Evolutionary conservation across 53 echinoderm and acorn worm species (phyloP), one percentile per base, ranked within the genome.

Genomic region (Zoroaster sp.): DNA sequence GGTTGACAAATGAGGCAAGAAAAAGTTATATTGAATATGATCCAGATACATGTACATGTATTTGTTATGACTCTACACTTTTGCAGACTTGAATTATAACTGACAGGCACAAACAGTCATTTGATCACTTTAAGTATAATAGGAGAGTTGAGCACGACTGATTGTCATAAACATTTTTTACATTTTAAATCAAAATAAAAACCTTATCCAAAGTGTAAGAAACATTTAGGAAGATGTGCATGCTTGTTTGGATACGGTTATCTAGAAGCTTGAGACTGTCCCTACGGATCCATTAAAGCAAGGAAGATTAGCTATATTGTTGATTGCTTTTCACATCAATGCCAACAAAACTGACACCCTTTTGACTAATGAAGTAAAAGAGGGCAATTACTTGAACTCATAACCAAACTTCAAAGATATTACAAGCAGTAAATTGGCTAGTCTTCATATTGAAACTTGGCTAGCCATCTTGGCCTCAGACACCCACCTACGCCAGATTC

Each of bases 381-480:
- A 7, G 34, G 40, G 37, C 79, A 79, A 79, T 79, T 59, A 79
- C 79, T 63, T 37, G 38, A 59, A 59, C 38, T 59, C 35, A 14
- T 38, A 59, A 39, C 21, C 38, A 74, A 74, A 74, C 74, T n/a
- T 35, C 38, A 10, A 55, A 79, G 59, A 79, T 79, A 40, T 63
- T 54, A 53, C 53, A 79, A 79, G 71, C 71, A 33, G 38, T 5
- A 71, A 10, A n/a, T n/a, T 10, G 14, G 42, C 35, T 73, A 42
- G 40, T 79, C 38, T 37, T 71, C 28, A 79, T 55, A 35, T 79
- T 25, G 63, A 59, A 9, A 21, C 63, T 40, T 59, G 32, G n/a
- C 59, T 38, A 44, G 52, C 59, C 63, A 38, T 10, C 23, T 13
- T 37, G 35, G 46, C 30, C 35, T 55, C 23, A 21, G 54, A 55